Evolutionary conservation across 2,113 vertebrate genomes (phyloP).

Genomic region (Pavo muticus): DNA sequence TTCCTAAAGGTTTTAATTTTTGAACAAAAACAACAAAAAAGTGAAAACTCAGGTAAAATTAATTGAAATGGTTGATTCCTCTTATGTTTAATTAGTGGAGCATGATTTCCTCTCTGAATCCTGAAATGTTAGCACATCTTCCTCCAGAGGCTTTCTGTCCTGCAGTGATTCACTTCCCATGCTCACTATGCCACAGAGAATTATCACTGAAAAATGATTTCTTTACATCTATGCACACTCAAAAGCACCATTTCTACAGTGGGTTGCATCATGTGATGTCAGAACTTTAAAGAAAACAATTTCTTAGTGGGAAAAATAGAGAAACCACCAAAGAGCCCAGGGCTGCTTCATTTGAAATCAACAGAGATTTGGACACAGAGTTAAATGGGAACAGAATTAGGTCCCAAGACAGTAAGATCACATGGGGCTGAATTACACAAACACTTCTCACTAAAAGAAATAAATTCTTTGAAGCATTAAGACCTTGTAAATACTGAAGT

Average conservation of each 20-base stretch:
- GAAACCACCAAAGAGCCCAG: background rate
- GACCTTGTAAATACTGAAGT: background rate
- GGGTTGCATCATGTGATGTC: conserved; percentile 71
- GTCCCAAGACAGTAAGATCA: background rate
- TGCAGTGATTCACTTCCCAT: background rate
- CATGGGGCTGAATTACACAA: background rate
- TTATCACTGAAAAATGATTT: conserved; percentile 11
- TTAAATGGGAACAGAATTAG: background rate
- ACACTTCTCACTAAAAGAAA: conserved; percentile 1
- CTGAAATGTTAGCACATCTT: background rate
- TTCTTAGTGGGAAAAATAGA: background rate
- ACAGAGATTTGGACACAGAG: background rate
- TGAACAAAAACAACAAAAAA: background rate
- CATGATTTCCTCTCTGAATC: background rate
- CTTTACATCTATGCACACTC: conserved; percentile 1
- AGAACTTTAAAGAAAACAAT: conserved; percentile 33
- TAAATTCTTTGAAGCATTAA: background rate
- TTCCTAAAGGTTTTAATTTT: background rate
- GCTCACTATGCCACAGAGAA: background rate
- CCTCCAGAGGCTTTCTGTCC: background rate
- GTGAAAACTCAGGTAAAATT: conserved; percentile 12
- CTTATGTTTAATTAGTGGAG: background rate
- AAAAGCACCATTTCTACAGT: conserved; percentile 34
- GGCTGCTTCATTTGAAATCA: background rate
- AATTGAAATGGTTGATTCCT: background rate